phyloP scores from a whole-genome alignment of 2,888 invertebrate species.

The Oxycera nigricornis region DNA sequence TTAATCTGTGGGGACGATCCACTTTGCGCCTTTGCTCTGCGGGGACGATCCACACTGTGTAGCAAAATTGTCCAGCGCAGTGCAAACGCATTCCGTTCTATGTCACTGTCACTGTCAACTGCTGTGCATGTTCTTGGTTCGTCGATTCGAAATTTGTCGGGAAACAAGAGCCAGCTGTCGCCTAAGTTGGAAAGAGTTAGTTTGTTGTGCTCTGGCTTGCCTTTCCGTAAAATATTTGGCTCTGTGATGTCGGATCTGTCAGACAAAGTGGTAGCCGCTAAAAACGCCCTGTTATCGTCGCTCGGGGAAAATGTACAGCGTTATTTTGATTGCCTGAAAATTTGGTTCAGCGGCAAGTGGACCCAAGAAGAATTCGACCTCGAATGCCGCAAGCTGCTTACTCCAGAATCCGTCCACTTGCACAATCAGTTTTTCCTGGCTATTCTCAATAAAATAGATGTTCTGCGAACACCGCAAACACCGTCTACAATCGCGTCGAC shows the following conservation, averaged over 20 bases:
- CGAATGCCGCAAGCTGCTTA: conserved; percentile 77
- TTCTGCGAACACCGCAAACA: conserved; percentile 53
- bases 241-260: conserved; percentile 53
- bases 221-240: too few species aligned
- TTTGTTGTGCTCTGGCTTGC: too few species aligned
- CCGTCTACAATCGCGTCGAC: conserved; percentile 43
- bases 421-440: conserved; percentile 87
- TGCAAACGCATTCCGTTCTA: too few species aligned
- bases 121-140: too few species aligned
- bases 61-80: too few species aligned
- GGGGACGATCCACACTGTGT: too few species aligned
- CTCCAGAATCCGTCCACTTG: conserved; percentile 75
- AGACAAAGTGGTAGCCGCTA: conserved; percentile 55
- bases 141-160: too few species aligned
- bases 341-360: conserved; percentile 77
- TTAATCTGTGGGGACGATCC: too few species aligned
- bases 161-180: too few species aligned
- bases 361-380: conserved; percentile 85
- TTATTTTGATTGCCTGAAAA: conserved; percentile 76
- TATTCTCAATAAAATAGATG: conserved; percentile 75
- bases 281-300: conserved; percentile 57
- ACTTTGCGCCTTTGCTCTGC: too few species aligned
- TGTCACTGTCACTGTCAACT: too few species aligned
- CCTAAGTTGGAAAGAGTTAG: too few species aligned
- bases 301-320: conserved; percentile 73